phyloP scores from a whole-genome alignment of 2,797 vertebrate species.

The Loriculus beryllinus region DNA sequence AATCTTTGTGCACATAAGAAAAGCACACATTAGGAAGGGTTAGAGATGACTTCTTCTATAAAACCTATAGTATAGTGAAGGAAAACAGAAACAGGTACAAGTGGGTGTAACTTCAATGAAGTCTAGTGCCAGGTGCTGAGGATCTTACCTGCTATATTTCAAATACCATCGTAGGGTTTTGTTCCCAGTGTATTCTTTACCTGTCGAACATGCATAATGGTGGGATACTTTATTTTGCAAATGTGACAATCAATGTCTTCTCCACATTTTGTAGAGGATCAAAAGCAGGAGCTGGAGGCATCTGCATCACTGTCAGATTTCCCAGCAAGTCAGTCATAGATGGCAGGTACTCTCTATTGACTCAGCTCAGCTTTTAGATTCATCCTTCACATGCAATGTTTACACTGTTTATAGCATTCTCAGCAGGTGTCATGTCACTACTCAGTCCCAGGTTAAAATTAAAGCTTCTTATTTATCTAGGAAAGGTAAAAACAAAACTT shows the following conservation, averaged over 20 bases:
- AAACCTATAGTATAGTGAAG: neutral
- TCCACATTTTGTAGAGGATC: constrained; percentile 2
- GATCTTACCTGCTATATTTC: constrained; percentile 14
- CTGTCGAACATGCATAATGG: constrained; percentile 50
- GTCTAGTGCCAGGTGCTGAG: constrained; percentile 11
- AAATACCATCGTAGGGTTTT: neutral
- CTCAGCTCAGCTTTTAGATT: neutral
- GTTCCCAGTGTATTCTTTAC: constrained; percentile 29
- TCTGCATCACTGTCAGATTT: constrained; percentile 25
- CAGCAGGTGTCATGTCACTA: neutral
- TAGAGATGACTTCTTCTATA: neutral
- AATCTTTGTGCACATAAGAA: neutral
- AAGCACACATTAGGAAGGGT: neutral
- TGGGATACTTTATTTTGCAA: constrained; percentile 65
- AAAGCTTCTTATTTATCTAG: neutral
- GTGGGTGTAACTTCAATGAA: neutral
- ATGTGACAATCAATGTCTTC: constrained; percentile 67
- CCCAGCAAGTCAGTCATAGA: constrained; percentile 22
- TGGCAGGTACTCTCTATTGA: neutral
- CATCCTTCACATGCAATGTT: neutral
- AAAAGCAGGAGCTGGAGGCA: constrained; percentile 16
- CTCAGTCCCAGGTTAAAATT: neutral
- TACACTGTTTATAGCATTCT: neutral
- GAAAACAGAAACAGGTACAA: neutral
- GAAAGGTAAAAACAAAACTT: neutral